These are phyloP conservation scores for Ormyrus pomaceus DNA, from an alignment of 2,888 invertebrate species.

Conservation along the genomic window DNA sequence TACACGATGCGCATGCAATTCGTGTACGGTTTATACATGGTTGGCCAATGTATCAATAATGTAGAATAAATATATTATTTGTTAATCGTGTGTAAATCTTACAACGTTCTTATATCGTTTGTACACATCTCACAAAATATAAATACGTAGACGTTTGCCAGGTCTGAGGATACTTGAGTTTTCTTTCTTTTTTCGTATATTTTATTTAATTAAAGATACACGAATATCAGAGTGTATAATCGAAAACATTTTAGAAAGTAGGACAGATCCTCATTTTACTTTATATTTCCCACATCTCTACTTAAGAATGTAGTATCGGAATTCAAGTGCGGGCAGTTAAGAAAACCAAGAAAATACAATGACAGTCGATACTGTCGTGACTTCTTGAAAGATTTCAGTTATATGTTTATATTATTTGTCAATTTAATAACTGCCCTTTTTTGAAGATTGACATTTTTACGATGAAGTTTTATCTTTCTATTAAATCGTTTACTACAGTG, in stretches of 20 bases:
- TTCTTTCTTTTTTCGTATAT: no score
- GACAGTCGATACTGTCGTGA: no score
- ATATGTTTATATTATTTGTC: no score
- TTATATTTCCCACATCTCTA: not conserved
- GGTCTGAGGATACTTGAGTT: not conserved
- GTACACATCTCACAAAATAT: not conserved
- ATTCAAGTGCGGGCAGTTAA: no score
- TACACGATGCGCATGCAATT: not conserved
- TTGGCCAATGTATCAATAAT: constrained; percentile 19
- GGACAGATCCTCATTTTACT: not conserved
- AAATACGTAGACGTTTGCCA: not conserved
- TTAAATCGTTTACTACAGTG: no score
- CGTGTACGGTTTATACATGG: constrained; percentile 10
- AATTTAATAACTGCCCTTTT: no score
- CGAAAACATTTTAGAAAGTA: not conserved
- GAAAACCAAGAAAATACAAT: no score
- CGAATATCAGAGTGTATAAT: not conserved
- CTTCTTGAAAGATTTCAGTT: no score
- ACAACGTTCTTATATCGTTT: not conserved
- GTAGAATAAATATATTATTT: constrained; percentile 21
- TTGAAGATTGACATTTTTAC: no score
- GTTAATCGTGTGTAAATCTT: constrained; percentile 8
- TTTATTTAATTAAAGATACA: not conserved
- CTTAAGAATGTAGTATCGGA: no score
- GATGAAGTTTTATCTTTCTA: no score